Percentiles rank a stretch among this genome's conserved stretches.
These are phyloP conservation scores for Semaprochilodus insignis DNA, from an alignment of 2,797 vertebrate genomes.

Conservation along the genomic window DNA sequence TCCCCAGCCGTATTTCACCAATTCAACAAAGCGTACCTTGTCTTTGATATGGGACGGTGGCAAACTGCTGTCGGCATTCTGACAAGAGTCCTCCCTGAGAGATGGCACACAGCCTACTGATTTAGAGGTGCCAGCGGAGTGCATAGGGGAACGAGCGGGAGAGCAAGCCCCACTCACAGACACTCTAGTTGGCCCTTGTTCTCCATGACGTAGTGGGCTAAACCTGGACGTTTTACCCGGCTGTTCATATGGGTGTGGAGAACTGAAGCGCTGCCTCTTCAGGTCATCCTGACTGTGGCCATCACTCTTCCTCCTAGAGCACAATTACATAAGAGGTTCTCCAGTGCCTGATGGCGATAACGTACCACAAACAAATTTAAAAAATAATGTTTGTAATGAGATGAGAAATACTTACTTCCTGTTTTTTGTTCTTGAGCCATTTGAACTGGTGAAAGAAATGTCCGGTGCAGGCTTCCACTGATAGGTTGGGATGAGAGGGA, in stretches of 20 bases:
- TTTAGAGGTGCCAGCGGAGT: slow-evolving; percentile 39
- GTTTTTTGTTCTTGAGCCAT: slow-evolving; percentile 63
- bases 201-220: background rate
- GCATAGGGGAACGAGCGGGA: background rate
- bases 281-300: slow-evolving; percentile 68
- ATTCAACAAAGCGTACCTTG: slow-evolving; percentile 76
- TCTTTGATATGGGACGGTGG: slow-evolving; percentile 78
- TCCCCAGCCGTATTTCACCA: background rate
- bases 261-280: slow-evolving; percentile 85
- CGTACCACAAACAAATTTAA: background rate
- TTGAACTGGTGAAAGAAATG: slow-evolving; percentile 55
- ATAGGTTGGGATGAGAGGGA: slow-evolving; percentile 62
- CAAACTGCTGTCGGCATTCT: slow-evolving; percentile 59
- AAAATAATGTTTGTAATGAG: background rate
- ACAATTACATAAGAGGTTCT: background rate
- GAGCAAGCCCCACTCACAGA: slow-evolving; percentile 60
- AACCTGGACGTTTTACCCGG: slow-evolving; percentile 59
- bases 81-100: slow-evolving; percentile 67
- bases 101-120: slow-evolving; percentile 65
- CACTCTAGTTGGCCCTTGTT: slow-evolving; percentile 70
- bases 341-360: background rate
- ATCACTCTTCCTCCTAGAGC: slow-evolving; percentile 81
- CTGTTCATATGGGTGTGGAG: slow-evolving; percentile 61
- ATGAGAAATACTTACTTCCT: slow-evolving; percentile 79
- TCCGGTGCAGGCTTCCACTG: slow-evolving; percentile 60